phyloP scores from a whole-genome alignment of 2,113 vertebrate species.

The Scortum barcoo region DNA sequence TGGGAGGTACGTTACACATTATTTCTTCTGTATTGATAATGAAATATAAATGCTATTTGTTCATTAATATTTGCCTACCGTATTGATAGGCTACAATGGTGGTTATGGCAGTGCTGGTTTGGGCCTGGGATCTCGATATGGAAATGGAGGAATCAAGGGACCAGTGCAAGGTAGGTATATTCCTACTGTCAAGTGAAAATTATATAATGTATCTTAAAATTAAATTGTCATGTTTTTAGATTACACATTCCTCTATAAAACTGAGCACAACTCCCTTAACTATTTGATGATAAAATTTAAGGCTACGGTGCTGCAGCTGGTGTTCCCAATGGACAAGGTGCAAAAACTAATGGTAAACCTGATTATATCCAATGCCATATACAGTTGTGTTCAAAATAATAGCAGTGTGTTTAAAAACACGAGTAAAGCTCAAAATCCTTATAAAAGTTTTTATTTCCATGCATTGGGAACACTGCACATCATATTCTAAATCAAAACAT shows the following conservation, averaged over 20 bases:
- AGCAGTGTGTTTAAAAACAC: too few relatives aligned
- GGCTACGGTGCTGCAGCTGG: conserved; percentile 57
- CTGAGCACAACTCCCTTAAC: neutral
- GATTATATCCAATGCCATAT: neutral
- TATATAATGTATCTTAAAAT: neutral
- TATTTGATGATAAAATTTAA: conserved; percentile 31
- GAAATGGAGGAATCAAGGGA: conserved; percentile 74
- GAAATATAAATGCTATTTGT: neutral
- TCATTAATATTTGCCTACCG: neutral
- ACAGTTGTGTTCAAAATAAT: too few relatives aligned
- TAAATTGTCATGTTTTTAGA: neutral
- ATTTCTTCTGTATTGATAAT: neutral
- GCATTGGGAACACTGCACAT: too few relatives aligned
- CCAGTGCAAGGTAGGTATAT: conserved; percentile 60
- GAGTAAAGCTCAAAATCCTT: too few relatives aligned
- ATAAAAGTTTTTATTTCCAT: too few relatives aligned
- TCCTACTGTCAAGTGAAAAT: neutral
- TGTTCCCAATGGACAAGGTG: conserved; percentile 48
- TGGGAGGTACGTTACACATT: conserved; percentile 64
- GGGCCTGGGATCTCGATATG: conserved; percentile 57
- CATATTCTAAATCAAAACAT: too few relatives aligned
- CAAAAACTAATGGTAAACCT: conserved; percentile 52
- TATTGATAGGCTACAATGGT: conserved; percentile 51
- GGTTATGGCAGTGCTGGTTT: conserved; percentile 63
- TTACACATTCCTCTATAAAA: too few relatives aligned